These are phyloP conservation scores for Mormoops blainvillei DNA, from an alignment of 2,113 vertebrate genomes.

Conservation along the genomic window DNA sequence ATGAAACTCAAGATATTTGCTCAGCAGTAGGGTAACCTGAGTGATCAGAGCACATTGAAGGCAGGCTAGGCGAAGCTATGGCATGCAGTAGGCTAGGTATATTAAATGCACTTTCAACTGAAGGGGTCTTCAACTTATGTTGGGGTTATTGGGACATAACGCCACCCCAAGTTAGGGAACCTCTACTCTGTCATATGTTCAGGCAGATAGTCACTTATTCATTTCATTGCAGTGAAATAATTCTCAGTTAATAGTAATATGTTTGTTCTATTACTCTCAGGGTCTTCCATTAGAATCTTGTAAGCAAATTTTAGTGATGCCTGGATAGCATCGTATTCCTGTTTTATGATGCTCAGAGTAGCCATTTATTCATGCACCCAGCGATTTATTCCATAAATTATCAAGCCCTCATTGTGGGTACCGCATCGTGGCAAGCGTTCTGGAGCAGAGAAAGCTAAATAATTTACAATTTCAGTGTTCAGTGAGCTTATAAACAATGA, in stretches of 20 bases:
- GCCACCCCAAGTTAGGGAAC: neutral
- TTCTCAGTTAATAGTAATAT: slow-evolving; percentile 53
- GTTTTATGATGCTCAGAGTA: slow-evolving; percentile 47
- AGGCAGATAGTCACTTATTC: neutral
- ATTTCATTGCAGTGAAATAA: slow-evolving; percentile 28
- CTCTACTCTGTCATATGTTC: neutral
- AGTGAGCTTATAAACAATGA: neutral
- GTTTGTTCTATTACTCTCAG: slow-evolving; percentile 27
- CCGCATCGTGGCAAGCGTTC: neutral
- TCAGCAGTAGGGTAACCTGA: neutral
- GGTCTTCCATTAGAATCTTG: slow-evolving; percentile 41
- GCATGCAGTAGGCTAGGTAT: no score
- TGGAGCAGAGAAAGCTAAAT: neutral
- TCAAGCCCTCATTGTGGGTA: neutral
- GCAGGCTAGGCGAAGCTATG: no score
- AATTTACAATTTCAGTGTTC: slow-evolving; percentile 37
- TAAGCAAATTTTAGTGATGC: slow-evolving; percentile 57
- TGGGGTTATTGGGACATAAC: no score
- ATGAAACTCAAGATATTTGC: neutral
- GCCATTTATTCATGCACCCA: slow-evolving; percentile 24
- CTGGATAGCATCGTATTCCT: slow-evolving; percentile 23
- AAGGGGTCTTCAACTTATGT: no score
- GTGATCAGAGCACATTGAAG: neutral
- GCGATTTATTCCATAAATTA: slow-evolving; percentile 55
- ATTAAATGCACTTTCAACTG: no score